Evolutionary conservation across 2,797 vertebrate species (phyloP).

Genomic region (Steatocranus sp.): DNA sequence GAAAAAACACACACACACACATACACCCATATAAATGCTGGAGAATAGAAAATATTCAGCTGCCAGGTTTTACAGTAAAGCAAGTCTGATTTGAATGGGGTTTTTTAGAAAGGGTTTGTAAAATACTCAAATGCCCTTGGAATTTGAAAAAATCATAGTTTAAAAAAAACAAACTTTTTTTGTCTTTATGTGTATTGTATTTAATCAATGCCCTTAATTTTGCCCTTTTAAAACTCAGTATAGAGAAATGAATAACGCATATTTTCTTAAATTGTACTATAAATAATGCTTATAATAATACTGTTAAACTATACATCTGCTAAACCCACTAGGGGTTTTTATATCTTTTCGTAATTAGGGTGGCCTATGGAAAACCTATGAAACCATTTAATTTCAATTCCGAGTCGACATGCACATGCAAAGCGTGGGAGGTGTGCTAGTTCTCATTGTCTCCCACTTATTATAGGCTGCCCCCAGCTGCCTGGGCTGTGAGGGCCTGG

Average conservation of each 20-base stretch:
- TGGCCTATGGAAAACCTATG: conserved; percentile 47
- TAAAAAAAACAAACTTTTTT: not conserved
- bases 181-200: not conserved
- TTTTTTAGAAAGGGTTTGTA: not conserved
- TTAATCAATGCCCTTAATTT: conserved; percentile 9
- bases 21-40: not conserved
- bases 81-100: not conserved
- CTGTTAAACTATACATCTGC: not conserved
- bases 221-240: conserved; percentile 6
- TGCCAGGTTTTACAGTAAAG: conserved; percentile 1
- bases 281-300: not conserved
- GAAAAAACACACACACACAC: not conserved
- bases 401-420: conserved; percentile 66
- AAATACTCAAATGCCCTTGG: not conserved
- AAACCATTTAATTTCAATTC: conserved; percentile 68
- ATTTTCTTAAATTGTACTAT: not conserved
- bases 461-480: conserved; percentile 77
- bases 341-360: conserved; percentile 47
- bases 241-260: not conserved
- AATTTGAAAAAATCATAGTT: not conserved
- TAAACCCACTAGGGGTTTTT: conserved; percentile 13
- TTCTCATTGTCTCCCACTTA: conserved; percentile 78
- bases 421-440: conserved; percentile 74
- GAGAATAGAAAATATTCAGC: not conserved
- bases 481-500: conserved; percentile 66